phyloP scores from a whole-genome alignment of 2,888 invertebrate species.

The Himalopsyche tibetana region DNA sequence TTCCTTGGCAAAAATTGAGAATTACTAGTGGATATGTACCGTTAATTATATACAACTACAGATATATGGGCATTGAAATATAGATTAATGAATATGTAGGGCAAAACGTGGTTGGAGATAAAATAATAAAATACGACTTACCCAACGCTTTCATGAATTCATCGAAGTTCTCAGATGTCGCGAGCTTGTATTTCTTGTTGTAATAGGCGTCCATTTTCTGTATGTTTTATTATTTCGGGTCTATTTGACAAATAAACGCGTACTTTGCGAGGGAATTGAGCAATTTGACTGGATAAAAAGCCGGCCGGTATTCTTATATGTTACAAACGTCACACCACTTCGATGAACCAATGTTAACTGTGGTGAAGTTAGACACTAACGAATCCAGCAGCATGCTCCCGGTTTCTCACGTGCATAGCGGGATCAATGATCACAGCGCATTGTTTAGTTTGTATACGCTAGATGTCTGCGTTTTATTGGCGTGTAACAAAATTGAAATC shows the following conservation, averaged over 20 bases:
- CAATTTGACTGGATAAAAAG: constrained; percentile 5
- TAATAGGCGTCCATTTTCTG: constrained; percentile 68
- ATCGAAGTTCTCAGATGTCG: constrained; percentile 83
- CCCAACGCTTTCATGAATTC: constrained; percentile 86
- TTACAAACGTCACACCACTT: constrained; percentile 40
- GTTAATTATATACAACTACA: no score
- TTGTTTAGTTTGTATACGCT: constrained; percentile 7
- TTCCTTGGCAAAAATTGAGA: no score
- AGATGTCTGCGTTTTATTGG: neutral
- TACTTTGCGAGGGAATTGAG: neutral
- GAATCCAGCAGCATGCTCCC: neutral
- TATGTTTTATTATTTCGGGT: constrained; percentile 6
- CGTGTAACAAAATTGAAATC: neutral
- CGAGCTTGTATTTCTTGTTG: constrained; percentile 83
- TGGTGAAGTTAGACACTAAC: constrained; percentile 44
- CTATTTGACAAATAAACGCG: constrained; percentile 21
- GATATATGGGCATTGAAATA: no score
- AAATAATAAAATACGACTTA: constrained; percentile 71
- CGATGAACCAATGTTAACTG: constrained; percentile 41
- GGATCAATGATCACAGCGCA: constrained; percentile 7
- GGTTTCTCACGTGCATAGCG: neutral
- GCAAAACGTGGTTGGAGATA: constrained; percentile 7
- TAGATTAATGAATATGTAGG: neutral
- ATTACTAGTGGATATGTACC: no score
- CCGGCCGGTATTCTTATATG: constrained; percentile 37